phyloP scores from a whole-genome alignment of 2,797 vertebrate species.

The Passerculus sandwichensis region DNA sequence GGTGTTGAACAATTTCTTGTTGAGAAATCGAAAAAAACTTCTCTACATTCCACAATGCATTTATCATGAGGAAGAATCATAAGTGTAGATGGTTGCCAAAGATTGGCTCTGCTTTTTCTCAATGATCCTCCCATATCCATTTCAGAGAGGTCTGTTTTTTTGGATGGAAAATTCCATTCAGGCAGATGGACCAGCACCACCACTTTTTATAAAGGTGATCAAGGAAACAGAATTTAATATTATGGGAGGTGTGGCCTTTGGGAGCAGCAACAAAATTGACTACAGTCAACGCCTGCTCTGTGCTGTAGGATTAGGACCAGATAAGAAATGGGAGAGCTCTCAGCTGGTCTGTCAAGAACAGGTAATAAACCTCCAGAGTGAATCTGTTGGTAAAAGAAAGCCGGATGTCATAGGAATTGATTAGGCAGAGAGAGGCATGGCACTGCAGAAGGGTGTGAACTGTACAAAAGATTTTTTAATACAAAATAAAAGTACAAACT shows the following conservation, averaged over 20 bases:
- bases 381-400: not conserved
- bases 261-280: not conserved
- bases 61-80: not conserved
- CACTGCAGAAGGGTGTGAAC: not conserved
- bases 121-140: not conserved
- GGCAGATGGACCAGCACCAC: not conserved
- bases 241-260: not conserved
- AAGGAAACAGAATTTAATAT: not conserved
- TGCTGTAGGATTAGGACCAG: not conserved
- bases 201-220: not conserved
- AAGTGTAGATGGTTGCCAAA: not conserved
- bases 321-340: not conserved
- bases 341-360: not conserved
- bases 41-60: not conserved
- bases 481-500: not conserved
- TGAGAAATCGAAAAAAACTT: not conserved
- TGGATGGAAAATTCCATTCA: accelerated
- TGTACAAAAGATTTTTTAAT: not conserved
- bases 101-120: not conserved
- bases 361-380: not conserved
- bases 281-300: not conserved
- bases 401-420: not conserved
- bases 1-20: not conserved
- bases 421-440: not conserved
- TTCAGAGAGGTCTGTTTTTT: not conserved